Conservation (phyloP, 2,113 vertebrate genomes). For the Rhagologus leucostigma region DNA sequence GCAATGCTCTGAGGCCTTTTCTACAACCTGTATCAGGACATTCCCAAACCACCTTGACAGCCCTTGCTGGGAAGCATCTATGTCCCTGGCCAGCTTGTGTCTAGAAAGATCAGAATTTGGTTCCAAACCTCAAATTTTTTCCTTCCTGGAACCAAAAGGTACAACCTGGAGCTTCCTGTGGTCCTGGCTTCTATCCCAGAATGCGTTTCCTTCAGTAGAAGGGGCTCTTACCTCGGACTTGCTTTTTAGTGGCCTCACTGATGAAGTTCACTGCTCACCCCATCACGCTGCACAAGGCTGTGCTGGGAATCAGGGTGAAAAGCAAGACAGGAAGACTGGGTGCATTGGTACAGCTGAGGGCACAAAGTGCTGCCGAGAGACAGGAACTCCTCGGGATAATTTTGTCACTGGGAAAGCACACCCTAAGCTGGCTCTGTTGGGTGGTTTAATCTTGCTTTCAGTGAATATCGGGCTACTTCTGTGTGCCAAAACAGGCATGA, state of each 20-base stretch:
- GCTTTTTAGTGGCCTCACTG: neutral
- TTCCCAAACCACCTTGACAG: neutral
- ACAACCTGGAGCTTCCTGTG: neutral
- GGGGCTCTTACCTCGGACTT: neutral
- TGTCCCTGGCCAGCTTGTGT: neutral
- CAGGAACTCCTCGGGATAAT: neutral
- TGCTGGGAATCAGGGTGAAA: neutral
- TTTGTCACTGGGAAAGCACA: neutral
- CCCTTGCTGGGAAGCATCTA: neutral
- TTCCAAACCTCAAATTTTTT: neutral
- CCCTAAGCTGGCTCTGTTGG: neutral
- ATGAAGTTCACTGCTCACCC: neutral
- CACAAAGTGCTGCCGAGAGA: neutral
- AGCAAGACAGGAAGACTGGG: neutral
- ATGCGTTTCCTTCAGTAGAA: neutral
- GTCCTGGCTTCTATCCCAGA: neutral
- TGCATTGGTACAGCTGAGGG: neutral
- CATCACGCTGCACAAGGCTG: accelerated
- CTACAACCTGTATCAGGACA: accelerated
- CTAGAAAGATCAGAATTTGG: neutral
- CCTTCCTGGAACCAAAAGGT: neutral
- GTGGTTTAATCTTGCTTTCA: neutral
- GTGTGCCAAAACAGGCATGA: neutral
- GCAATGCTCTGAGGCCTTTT: neutral
- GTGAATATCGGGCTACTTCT: neutral